Conservation (phyloP, 2,888 invertebrate genomes). For the Prosapia bicincta region DNA sequence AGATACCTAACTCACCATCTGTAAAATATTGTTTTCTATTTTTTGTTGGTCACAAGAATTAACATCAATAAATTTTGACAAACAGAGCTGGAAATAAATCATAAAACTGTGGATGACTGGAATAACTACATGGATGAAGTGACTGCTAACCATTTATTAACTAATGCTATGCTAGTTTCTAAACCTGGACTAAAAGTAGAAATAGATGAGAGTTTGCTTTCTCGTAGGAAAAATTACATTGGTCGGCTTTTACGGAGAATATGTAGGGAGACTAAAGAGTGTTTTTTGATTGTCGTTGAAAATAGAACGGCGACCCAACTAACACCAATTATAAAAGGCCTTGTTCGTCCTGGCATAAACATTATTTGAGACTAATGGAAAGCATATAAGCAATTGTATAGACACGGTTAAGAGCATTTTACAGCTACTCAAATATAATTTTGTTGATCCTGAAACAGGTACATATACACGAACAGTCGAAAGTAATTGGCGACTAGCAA, state of each 20-base stretch:
- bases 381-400: conserved; percentile 4
- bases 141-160: background rate
- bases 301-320: conserved; percentile 6
- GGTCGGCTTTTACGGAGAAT: conserved; percentile 14
- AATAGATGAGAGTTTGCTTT: conserved; percentile 22
- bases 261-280: no score
- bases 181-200: conserved; percentile 17
- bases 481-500: no score
- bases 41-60: background rate
- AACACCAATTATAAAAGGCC: background rate
- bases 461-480: no score
- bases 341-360: background rate
- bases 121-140: conserved; percentile 28
- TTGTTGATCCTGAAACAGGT: no score
- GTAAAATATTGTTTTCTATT: background rate
- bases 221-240: conserved; percentile 14
- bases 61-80: conserved; percentile 12
- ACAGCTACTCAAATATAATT: background rate
- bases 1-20: background rate
- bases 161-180: background rate
- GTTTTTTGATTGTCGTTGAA: conserved; percentile 8
- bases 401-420: background rate
- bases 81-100: conserved; percentile 9
- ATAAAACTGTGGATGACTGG: no score
- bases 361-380: background rate